Evolutionary conservation across 2,797 vertebrate genomes (phyloP).

Genomic region (Enteromius treurensis): DNA sequence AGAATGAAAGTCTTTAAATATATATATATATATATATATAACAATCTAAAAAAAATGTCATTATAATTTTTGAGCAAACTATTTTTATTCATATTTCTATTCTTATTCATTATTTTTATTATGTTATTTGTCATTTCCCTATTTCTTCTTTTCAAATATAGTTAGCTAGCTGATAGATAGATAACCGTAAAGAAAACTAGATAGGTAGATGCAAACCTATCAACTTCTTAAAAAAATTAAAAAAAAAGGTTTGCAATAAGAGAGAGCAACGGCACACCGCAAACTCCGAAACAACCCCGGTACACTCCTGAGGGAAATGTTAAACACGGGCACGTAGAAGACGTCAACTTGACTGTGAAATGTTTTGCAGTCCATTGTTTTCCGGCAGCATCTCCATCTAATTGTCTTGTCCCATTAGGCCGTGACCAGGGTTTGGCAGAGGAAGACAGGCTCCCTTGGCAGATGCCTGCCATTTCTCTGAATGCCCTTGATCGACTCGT

Average conservation of each 20-base stretch:
- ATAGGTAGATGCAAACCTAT: neutral
- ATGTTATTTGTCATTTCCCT: no score
- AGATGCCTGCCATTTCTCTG: slow-evolving; percentile 77
- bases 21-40: no score
- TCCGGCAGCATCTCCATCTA: slow-evolving; percentile 68
- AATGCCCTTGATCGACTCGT: slow-evolving; percentile 80
- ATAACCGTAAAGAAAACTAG: neutral
- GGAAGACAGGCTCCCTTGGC: slow-evolving; percentile 73
- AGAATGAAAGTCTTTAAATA: neutral
- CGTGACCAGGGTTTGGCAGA: slow-evolving; percentile 69
- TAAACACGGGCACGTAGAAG: slow-evolving; percentile 29
- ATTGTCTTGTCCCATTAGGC: slow-evolving; percentile 80
- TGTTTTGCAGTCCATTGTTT: slow-evolving; percentile 66
- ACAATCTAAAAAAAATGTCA: neutral
- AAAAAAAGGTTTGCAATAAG: slow-evolving; percentile 4
- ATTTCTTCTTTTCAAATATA: neutral
- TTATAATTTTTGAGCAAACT: neutral
- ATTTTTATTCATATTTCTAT: neutral
- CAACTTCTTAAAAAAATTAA: neutral
- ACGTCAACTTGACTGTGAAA: slow-evolving; percentile 55
- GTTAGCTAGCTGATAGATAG: no score
- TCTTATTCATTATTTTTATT: neutral
- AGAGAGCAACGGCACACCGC: slow-evolving; percentile 1
- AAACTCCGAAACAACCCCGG: neutral
- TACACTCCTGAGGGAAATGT: slow-evolving; percentile 36